These are phyloP conservation scores for Eulemur rufifrons DNA, from an alignment of 2,113 vertebrate genomes.

Conservation along the genomic window DNA sequence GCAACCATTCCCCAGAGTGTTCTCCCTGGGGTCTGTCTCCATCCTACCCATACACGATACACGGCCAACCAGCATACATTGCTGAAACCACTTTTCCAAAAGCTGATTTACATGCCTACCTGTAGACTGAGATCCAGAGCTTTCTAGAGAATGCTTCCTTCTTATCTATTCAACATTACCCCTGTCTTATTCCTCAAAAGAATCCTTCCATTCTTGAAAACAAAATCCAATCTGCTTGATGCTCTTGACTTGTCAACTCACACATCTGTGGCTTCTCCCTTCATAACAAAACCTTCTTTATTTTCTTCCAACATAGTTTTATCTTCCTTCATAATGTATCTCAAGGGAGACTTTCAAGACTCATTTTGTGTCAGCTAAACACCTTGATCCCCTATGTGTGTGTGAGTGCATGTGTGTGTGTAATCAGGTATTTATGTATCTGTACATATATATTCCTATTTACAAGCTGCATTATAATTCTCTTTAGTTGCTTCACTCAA, in stretches of 20 bases:
- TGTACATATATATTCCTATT: neutral
- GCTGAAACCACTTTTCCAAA: neutral
- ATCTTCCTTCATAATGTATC: neutral
- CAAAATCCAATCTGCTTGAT: neutral
- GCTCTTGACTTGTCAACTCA: neutral
- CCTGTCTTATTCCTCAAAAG: neutral
- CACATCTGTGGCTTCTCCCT: neutral
- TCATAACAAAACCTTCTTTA: neutral
- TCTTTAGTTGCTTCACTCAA: neutral
- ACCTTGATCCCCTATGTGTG: accelerated
- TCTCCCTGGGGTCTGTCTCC: neutral
- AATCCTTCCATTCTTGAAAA: neutral
- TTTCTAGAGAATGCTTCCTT: neutral
- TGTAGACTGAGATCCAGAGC: neutral
- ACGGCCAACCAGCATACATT: neutral
- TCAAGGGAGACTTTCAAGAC: neutral
- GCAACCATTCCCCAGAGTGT: neutral
- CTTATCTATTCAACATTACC: neutral
- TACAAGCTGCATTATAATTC: neutral
- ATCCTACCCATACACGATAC: neutral
- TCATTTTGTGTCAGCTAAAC: neutral
- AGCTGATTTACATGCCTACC: neutral
- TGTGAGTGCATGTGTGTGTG: neutral
- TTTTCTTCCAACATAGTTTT: neutral
- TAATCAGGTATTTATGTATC: neutral